phyloP scores from a whole-genome alignment of 2,888 invertebrate genomes.

The Smittia aterrima region DNA sequence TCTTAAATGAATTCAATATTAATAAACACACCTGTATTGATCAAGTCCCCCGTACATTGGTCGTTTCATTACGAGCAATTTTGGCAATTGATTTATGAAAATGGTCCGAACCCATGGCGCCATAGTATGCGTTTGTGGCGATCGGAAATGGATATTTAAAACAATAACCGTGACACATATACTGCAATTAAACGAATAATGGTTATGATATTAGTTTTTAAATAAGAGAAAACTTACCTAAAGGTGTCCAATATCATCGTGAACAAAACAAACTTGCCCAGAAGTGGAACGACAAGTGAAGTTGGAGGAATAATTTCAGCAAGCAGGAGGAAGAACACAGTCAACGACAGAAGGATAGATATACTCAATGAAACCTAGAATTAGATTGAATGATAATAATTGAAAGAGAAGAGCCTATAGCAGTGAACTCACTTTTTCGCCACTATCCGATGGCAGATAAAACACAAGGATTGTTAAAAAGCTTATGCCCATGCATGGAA shows the following conservation, averaged over 20 bases:
- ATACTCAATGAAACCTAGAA: conserved; percentile 89
- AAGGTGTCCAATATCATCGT: conserved; percentile 95
- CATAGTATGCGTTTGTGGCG: conserved; percentile 95
- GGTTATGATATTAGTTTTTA: background rate
- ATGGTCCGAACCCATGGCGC: conserved; percentile 92
- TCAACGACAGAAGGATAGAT: conserved; percentile 89
- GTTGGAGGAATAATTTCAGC: conserved; percentile 89
- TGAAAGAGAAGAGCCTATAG: too few relatives aligned
- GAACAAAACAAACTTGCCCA: conserved; percentile 92
- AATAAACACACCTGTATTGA: conserved; percentile 56
- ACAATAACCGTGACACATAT: conserved; percentile 95
- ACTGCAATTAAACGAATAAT: conserved; percentile 55
- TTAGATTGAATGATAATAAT: conserved; percentile 33
- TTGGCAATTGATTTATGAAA: conserved; percentile 94
- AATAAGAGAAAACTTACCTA: conserved; percentile 61
- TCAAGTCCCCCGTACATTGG: conserved; percentile 64
- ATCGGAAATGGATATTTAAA: conserved; percentile 96
- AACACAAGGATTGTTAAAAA: conserved; percentile 96
- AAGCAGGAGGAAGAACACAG: conserved; percentile 92
- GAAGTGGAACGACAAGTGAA: conserved; percentile 86
- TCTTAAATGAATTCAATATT: background rate
- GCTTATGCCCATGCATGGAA: conserved; percentile 95
- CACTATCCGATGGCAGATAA: conserved; percentile 95
- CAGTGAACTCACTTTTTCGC: conserved; percentile 96
- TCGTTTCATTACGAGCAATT: conserved; percentile 88